Evolutionary conservation across 2,888 invertebrate genomes (phyloP).

Genomic region (Clivina fossor): DNA sequence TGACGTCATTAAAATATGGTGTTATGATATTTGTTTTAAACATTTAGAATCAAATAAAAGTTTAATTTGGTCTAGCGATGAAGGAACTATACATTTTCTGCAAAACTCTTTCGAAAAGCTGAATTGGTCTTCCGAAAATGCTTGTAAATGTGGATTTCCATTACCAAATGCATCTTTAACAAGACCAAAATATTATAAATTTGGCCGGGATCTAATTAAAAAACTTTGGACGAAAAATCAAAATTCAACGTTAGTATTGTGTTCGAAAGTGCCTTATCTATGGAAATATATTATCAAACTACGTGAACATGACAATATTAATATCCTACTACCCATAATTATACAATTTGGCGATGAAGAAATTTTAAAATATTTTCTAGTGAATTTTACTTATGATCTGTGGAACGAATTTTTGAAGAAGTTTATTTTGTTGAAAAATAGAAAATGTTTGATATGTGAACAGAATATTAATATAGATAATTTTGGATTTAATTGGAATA

Average conservation of each 20-base stretch:
- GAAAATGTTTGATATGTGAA: conserved; percentile 65
- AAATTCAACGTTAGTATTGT: conserved; percentile 57
- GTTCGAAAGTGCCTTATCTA: conserved; percentile 63
- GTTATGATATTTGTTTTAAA: conserved; percentile 49
- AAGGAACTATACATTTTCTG: conserved; percentile 57
- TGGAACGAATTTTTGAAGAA: conserved; percentile 62
- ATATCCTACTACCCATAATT: conserved; percentile 59
- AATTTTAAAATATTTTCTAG: conserved; percentile 58
- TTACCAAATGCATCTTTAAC: conserved; percentile 56
- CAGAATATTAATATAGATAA: conserved; percentile 55
- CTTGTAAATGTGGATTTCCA: conserved; percentile 64
- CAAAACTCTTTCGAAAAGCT: conserved; percentile 61
- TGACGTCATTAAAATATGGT: conserved; percentile 46
- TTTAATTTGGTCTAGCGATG: conserved; percentile 44
- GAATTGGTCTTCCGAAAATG: conserved; percentile 54
- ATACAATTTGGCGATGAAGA: conserved; percentile 63
- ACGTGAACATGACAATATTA: conserved; percentile 55
- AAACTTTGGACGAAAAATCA: conserved; percentile 55
- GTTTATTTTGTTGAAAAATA: conserved; percentile 60
- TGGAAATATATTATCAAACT: conserved; percentile 62
- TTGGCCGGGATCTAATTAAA: conserved; percentile 61
- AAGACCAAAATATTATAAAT: conserved; percentile 56
- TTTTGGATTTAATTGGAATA: conserved; percentile 61
- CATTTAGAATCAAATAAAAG: conserved; percentile 40
- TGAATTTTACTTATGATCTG: conserved; percentile 59